Evolutionary conservation across 2,888 invertebrate genomes (phyloP).

Genomic region (Oxystoma pomonae): DNA sequence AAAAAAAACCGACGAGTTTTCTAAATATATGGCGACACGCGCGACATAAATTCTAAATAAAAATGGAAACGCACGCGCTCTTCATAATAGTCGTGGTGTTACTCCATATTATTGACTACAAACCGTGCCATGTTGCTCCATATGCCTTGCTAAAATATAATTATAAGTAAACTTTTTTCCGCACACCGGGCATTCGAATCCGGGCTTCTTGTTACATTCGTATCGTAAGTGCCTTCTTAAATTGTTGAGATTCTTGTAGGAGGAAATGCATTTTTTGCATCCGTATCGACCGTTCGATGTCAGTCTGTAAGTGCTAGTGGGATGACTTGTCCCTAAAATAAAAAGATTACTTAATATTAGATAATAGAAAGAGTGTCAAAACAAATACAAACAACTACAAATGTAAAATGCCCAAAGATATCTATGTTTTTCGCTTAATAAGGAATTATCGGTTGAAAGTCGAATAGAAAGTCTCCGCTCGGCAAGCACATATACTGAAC

Average conservation of each 20-base stretch:
- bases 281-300: constrained; percentile 17
- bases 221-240: constrained; percentile 21
- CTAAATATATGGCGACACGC: too few relatives aligned
- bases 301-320: constrained; percentile 5
- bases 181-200: constrained; percentile 21
- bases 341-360: background rate
- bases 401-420: too few relatives aligned
- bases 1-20: too few relatives aligned
- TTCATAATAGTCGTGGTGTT: too few relatives aligned
- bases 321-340: background rate
- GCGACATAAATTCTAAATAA: too few relatives aligned
- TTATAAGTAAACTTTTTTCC: constrained; percentile 20
- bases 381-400: too few relatives aligned
- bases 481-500: too few relatives aligned
- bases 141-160: constrained; percentile 15
- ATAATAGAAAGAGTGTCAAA: background rate
- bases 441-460: too few relatives aligned
- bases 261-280: constrained; percentile 18
- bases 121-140: background rate
- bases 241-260: constrained; percentile 20
- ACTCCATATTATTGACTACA: too few relatives aligned
- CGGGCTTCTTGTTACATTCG: constrained; percentile 20
- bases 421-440: too few relatives aligned
- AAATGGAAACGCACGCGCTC: too few relatives aligned
- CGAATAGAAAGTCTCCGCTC: too few relatives aligned